A percentile compares a stretch with the other conserved stretches of the same genome.
phyloP scores from a whole-genome alignment of 2,888 invertebrate genomes.

The Drosophila peninsularis region DNA sequence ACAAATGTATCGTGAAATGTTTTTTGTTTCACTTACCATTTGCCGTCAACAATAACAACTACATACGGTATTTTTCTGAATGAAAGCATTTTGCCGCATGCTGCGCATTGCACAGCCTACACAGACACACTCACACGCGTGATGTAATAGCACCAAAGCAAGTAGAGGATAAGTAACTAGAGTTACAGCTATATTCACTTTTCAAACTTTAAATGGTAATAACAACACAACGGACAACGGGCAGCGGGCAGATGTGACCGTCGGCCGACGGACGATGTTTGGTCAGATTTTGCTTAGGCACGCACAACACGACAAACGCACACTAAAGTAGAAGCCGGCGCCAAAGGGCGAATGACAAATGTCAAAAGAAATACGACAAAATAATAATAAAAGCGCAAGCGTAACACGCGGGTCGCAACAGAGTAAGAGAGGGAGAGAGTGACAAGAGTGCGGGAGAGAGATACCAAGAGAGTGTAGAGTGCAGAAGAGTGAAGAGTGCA shows the following conservation, averaged over 20 bases:
- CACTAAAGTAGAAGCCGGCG: constrained; percentile 13
- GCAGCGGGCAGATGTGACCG: neutral
- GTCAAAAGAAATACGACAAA: constrained; percentile 27
- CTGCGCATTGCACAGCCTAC: constrained; percentile 49
- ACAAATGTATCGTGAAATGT: constrained; percentile 50
- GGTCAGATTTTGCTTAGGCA: constrained; percentile 16
- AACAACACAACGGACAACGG: constrained; percentile 29
- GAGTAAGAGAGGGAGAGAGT: neutral
- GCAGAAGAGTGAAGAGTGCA: neutral
- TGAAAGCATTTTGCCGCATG: constrained; percentile 70
- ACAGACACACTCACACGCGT: constrained; percentile 25
- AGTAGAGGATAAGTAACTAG: constrained; percentile 69
- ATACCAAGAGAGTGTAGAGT: neutral
- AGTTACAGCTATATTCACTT: constrained; percentile 67
- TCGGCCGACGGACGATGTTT: constrained; percentile 20
- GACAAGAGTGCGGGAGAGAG: no score
- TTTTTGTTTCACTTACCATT: constrained; percentile 55
- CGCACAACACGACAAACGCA: constrained; percentile 9
- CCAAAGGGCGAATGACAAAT: constrained; percentile 42
- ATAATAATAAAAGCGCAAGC: constrained; percentile 29
- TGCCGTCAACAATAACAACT: constrained; percentile 25
- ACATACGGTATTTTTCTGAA: constrained; percentile 58
- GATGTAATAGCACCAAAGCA: constrained; percentile 71
- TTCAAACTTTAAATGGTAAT: constrained; percentile 66
- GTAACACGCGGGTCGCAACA: constrained; percentile 24